Evolutionary conservation across 2,797 vertebrate genomes (phyloP).

Genomic region (Borostomias antarcticus): DNA sequence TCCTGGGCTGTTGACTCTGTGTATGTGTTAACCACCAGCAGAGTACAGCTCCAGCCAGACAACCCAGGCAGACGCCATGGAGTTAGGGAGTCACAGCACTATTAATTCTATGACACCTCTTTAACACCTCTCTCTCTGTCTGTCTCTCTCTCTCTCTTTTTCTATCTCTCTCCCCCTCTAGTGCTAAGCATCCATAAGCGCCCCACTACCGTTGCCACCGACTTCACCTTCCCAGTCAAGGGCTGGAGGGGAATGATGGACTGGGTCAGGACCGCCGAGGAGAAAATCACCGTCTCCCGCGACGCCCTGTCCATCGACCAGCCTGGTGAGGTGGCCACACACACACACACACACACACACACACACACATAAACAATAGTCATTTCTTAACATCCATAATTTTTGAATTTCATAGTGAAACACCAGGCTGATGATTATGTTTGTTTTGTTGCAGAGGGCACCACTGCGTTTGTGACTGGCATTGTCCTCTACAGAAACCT

Average conservation of each 20-base stretch:
- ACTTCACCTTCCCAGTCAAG: constrained; percentile 95
- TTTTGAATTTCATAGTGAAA: background rate
- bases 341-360: constrained; percentile 1
- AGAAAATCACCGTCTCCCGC: constrained; percentile 91
- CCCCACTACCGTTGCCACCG: constrained; percentile 82
- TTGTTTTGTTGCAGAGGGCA: constrained; percentile 73
- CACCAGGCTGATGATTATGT: constrained; percentile 12
- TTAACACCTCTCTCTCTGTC: background rate
- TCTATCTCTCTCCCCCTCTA: constrained; percentile 19
- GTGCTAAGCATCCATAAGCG: constrained; percentile 93
- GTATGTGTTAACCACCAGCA: background rate
- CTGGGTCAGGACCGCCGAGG: constrained; percentile 92
- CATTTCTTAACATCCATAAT: background rate
- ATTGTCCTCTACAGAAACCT: constrained; percentile 94
- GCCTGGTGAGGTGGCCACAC: constrained; percentile 74
- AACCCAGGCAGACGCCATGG: background rate
- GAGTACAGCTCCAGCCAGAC: background rate
- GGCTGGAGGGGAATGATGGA: constrained; percentile 95
- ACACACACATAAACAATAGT: background rate
- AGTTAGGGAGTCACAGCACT: background rate
- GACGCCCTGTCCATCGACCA: constrained; percentile 86
- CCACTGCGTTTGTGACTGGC: constrained; percentile 90
- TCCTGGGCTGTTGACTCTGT: constrained; percentile 10
- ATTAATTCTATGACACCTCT: background rate
- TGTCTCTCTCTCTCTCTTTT: constrained; percentile 18